Percentiles rank a stretch among this genome's conserved stretches.
These are phyloP conservation scores for Bombus difficillimus DNA, from an alignment of 1,140 invertebrate species.

Conservation along the genomic window DNA sequence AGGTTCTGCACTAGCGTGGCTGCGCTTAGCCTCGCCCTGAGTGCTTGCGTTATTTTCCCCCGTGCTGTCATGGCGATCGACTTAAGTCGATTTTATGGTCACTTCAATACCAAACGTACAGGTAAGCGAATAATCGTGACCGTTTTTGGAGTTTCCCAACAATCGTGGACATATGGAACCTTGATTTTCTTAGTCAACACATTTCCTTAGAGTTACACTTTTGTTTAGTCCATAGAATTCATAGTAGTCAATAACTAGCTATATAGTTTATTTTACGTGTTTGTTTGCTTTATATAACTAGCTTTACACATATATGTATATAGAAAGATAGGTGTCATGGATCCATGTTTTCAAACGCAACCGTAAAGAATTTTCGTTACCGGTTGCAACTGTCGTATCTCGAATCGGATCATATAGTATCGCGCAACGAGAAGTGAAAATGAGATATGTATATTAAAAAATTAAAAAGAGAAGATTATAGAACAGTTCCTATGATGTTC, in stretches of 20 bases:
- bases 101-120: slow-evolving; percentile 85
- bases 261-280: background rate
- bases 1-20: slow-evolving; percentile 67
- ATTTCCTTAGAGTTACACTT: too few relatives aligned
- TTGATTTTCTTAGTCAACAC: background rate
- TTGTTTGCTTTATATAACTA: background rate
- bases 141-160: background rate
- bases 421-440: background rate
- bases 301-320: background rate
- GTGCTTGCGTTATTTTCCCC: slow-evolving; percentile 82
- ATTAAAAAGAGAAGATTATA: too few relatives aligned
- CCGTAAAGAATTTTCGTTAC: background rate
- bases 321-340: background rate
- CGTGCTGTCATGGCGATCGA: slow-evolving; percentile 85
- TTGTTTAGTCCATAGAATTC: background rate
- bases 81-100: slow-evolving; percentile 87
- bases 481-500: too few relatives aligned
- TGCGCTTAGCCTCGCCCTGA: slow-evolving; percentile 76
- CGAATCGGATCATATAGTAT: background rate
- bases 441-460: background rate
- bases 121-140: slow-evolving; percentile 82
- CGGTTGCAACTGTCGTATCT: background rate
- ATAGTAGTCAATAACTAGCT: background rate
- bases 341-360: background rate
- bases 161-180: background rate